Conservation (phyloP, 2,888 invertebrate species). For the Thyatira batis region DNA sequence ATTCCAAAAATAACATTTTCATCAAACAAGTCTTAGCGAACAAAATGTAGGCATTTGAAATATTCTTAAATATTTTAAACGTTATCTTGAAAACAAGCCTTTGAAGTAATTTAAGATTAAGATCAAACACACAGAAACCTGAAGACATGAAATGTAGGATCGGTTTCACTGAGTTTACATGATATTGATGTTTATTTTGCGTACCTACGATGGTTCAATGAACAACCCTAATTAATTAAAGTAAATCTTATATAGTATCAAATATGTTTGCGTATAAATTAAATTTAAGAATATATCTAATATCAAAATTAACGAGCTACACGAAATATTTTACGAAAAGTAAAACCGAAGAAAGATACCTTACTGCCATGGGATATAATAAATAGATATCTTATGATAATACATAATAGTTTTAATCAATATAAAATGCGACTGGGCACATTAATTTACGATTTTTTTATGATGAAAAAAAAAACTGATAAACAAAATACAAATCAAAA, state of each 20-base stretch:
- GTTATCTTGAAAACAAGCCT: not conserved
- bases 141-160: not conserved
- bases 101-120: not conserved
- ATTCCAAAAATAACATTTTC: constrained; percentile 15
- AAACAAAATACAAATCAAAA: not conserved
- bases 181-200: not conserved
- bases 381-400: too few species aligned
- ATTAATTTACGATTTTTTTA: too few species aligned
- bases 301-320: too few species aligned
- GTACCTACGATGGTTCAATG: not conserved
- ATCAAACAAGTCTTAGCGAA: constrained; percentile 6
- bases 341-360: too few species aligned
- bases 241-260: not conserved
- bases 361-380: too few species aligned
- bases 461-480: too few species aligned
- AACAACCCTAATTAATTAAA: not conserved
- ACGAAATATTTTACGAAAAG: too few species aligned
- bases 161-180: not conserved
- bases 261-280: too few species aligned
- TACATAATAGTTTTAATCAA: too few species aligned
- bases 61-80: not conserved
- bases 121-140: not conserved
- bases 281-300: not conserved
- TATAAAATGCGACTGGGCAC: too few species aligned
- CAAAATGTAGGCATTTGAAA: not conserved